These are phyloP conservation scores for Xyrichtys novacula DNA, from an alignment of 2,797 vertebrate genomes.

Conservation along the genomic window DNA sequence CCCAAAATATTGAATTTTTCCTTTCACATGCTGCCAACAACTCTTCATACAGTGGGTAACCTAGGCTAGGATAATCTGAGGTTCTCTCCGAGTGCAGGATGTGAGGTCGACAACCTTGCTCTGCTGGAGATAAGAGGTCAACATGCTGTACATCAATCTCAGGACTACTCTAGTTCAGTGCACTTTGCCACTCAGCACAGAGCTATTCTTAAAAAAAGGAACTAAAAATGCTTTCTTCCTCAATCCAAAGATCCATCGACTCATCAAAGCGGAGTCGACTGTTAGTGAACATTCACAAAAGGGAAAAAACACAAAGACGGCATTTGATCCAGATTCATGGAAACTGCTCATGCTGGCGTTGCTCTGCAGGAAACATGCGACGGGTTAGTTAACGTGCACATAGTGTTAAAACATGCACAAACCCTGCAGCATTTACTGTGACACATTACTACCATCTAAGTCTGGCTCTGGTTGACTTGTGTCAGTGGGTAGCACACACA, in stretches of 20 bases:
- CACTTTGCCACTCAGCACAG: constrained; percentile 32
- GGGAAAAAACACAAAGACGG: neutral
- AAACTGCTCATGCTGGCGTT: constrained; percentile 56
- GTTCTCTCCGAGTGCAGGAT: constrained; percentile 1
- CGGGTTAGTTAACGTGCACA: constrained; percentile 68
- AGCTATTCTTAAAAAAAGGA: constrained; percentile 18
- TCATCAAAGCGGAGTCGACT: neutral
- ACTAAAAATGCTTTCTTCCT: constrained; percentile 9
- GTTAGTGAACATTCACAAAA: constrained; percentile 39
- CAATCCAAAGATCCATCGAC: constrained; percentile 18
- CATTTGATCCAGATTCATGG: constrained; percentile 43
- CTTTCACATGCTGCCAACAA: neutral
- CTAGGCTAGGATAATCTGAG: constrained; percentile 19
- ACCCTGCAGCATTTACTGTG: constrained; percentile 10
- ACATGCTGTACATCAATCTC: constrained; percentile 8
- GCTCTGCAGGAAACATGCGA: constrained; percentile 51
- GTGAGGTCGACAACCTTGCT: constrained; percentile 35
- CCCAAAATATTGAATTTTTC: constrained; percentile 11
- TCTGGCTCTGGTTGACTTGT: constrained; percentile 34
- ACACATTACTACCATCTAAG: constrained; percentile 14
- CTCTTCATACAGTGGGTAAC: constrained; percentile 20
- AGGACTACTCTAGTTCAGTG: constrained; percentile 58
- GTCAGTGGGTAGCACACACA: constrained; percentile 47
- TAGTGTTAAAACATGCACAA: constrained; percentile 54
- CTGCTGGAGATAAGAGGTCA: constrained; percentile 54